Evolutionary conservation across 2,888 invertebrate species (phyloP), one percentile per base, ranked within the genome.

Genomic region (Scelioninae gen. 2): DNA sequence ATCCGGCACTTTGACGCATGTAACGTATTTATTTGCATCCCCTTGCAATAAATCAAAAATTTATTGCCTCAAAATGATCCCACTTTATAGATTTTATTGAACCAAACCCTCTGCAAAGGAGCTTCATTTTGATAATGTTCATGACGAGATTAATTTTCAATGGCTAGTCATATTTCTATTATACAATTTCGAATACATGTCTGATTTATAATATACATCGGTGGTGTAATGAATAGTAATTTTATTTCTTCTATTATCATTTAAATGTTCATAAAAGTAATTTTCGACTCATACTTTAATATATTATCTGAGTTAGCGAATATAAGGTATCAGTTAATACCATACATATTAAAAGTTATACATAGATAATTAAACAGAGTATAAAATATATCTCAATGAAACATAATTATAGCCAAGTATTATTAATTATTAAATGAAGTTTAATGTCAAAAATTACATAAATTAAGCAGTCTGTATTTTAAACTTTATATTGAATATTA

Each of bases 21-120:
- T 58, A 52, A 67, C 58, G 28, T 58, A 58, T 58, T 67, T 58
- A 67, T 67, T 50, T 67, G 22, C 50, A 67, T 67, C 58, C 67
- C 67, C 67, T 16, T 16, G 43, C 16, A 33, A 52, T 67, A 67
- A 67, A 67, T 67, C 58, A 50, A 33, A 67, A 41, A 58, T 67
- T 58, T 58, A 67, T 58, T 58, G 57, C 35, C 41, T 50, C 33
- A 67, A 58, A 67, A 50, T 67, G 52, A 58, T 33, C 50, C 67
- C 33, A 19, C 31, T 55, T 65, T 48, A 57, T 65, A 65, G 48
- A 65, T 55, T 55, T 37, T 46, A 43, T 39, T 61, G 11, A 18
- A 25, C 11, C 9, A 11, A 16, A 1, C 28, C 55, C 46, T 19
- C 15, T 18, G n/a, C 33, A 33, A 45, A 35, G n/a, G 52, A 28